phyloP scores from a whole-genome alignment of 2,888 invertebrate genomes.

The Caenorhabditis angaria region DNA sequence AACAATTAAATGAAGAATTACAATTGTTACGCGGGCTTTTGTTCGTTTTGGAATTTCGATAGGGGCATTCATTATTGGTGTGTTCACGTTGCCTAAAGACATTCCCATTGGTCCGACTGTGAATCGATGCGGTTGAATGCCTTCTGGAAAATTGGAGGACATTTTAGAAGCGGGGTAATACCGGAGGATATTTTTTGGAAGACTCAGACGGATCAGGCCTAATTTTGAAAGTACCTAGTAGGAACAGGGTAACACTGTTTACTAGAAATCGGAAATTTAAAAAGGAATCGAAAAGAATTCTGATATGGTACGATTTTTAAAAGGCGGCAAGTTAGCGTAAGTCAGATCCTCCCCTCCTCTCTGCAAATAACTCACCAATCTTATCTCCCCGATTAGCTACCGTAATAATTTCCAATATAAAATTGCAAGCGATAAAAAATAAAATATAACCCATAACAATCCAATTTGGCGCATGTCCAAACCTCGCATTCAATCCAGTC shows the following conservation, averaged over 20 bases:
- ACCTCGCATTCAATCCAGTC: conserved; percentile 52
- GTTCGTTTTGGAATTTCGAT: conserved; percentile 40
- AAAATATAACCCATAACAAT: conserved; percentile 58
- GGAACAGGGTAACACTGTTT: no score
- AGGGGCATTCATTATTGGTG: conserved; percentile 46
- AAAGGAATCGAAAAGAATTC: no score
- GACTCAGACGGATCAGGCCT: no score
- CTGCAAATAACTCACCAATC: conserved; percentile 27
- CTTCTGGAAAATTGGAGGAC: conserved; percentile 28
- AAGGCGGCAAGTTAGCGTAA: not conserved
- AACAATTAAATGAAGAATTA: conserved; percentile 51
- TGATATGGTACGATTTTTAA: no score
- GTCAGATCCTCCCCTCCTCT: not conserved
- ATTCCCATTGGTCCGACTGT: conserved; percentile 57
- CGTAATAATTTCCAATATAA: conserved; percentile 49
- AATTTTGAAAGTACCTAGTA: no score
- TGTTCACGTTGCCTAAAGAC: conserved; percentile 54
- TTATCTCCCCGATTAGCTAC: conserved; percentile 27
- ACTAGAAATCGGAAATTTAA: no score
- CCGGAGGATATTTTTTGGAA: no score
- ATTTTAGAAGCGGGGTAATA: no score
- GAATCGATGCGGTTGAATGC: conserved; percentile 48
- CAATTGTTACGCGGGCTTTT: conserved; percentile 48
- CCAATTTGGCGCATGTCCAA: conserved; percentile 56
- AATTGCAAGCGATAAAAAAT: conserved; percentile 51